These are phyloP conservation scores for Sciaenops ocellatus DNA, from an alignment of 2,797 vertebrate genomes.

Conservation along the genomic window DNA sequence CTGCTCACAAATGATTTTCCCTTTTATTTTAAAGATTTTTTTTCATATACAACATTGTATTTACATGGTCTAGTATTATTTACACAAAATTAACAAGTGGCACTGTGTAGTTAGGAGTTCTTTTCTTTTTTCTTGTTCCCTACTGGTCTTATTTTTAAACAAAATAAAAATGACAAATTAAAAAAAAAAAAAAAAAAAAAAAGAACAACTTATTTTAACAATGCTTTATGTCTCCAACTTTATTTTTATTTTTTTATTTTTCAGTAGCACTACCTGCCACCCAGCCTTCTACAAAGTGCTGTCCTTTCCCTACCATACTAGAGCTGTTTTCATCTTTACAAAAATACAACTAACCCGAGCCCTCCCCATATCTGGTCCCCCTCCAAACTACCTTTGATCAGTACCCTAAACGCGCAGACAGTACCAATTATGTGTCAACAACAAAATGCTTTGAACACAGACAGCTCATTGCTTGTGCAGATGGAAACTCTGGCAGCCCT, in stretches of 20 bases:
- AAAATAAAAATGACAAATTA: slow-evolving; percentile 83
- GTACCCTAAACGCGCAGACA: slow-evolving; percentile 60
- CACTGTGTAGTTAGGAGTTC: slow-evolving; percentile 86
- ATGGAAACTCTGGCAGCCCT: slow-evolving; percentile 47
- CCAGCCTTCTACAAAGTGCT: slow-evolving; percentile 84
- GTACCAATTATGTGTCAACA: slow-evolving; percentile 60
- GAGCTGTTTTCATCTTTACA: slow-evolving; percentile 72
- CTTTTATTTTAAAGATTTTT: slow-evolving; percentile 89
- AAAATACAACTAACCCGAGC: slow-evolving; percentile 72
- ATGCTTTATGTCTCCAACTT: slow-evolving; percentile 71
- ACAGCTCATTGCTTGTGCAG: slow-evolving; percentile 54
- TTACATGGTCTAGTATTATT: slow-evolving; percentile 88
- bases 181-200: slow-evolving; percentile 49
- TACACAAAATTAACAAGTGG: slow-evolving; percentile 89
- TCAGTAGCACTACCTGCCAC: slow-evolving; percentile 81
- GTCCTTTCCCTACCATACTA: slow-evolving; percentile 73
- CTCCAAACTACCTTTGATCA: slow-evolving; percentile 62
- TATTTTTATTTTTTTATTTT: slow-evolving; percentile 40
- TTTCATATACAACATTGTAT: slow-evolving; percentile 91
- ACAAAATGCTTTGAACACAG: slow-evolving; percentile 56
- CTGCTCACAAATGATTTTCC: slow-evolving; percentile 84
- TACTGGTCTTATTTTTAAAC: slow-evolving; percentile 77
- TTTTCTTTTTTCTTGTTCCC: slow-evolving; percentile 73
- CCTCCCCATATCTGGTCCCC: slow-evolving; percentile 37
- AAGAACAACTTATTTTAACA: slow-evolving; percentile 67